These are phyloP conservation scores for Notodonta dromedarius DNA, from an alignment of 2,888 invertebrate genomes.

Conservation along the genomic window DNA sequence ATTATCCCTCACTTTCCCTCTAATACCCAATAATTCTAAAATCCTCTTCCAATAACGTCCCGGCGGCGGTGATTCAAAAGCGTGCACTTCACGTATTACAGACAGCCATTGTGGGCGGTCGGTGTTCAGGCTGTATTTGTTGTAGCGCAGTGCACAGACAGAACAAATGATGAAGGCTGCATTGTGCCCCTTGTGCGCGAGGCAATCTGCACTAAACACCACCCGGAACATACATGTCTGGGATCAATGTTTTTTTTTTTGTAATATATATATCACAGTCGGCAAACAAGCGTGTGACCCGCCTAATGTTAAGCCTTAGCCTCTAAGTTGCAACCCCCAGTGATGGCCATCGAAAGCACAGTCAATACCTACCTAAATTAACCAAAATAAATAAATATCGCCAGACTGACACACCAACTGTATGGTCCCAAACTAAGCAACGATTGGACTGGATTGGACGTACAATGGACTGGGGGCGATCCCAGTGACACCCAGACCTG, in stretches of 20 bases:
- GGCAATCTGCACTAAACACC: constrained; percentile 55
- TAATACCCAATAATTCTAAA: constrained; percentile 14
- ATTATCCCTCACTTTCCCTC: neutral
- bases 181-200: constrained; percentile 53
- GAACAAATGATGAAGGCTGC: constrained; percentile 58
- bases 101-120: constrained; percentile 42
- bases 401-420: too few species aligned
- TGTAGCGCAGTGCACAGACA: constrained; percentile 36
- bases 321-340: too few species aligned
- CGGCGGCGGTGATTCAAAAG: constrained; percentile 31
- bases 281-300: too few species aligned
- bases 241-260: constrained; percentile 12
- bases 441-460: too few species aligned
- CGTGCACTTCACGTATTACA: constrained; percentile 54
- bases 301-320: too few species aligned
- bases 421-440: too few species aligned
- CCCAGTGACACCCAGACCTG: too few species aligned
- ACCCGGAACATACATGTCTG: constrained; percentile 23
- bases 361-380: too few species aligned
- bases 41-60: constrained; percentile 28
- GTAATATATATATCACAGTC: too few species aligned
- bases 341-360: too few species aligned
- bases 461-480: too few species aligned
- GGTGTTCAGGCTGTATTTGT: constrained; percentile 45
- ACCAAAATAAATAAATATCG: too few species aligned